These are phyloP conservation scores for Acleris sparsana DNA, from an alignment of 2,888 invertebrate genomes.

Conservation along the genomic window DNA sequence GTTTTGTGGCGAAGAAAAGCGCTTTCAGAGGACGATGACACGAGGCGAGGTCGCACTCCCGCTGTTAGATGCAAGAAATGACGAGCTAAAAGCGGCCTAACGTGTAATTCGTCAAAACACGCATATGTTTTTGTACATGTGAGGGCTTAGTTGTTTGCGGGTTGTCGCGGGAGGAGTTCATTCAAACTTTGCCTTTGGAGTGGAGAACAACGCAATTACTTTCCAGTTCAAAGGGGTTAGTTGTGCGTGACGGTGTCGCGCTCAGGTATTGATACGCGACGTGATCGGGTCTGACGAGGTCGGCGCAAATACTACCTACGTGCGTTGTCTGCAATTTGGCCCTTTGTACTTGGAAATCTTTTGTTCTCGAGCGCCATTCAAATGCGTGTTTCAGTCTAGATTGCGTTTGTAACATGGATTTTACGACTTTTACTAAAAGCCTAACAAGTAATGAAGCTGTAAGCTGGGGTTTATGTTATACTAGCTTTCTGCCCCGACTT, in stretches of 20 bases:
- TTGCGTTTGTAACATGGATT: conserved; percentile 32
- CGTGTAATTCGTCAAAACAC: conserved; percentile 76
- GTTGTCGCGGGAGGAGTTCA: conserved; percentile 50
- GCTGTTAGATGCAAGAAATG: conserved; percentile 76
- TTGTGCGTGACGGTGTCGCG: conserved; percentile 50
- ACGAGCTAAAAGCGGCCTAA: conserved; percentile 75
- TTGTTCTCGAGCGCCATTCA: conserved; percentile 27
- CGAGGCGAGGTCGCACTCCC: conserved; percentile 81
- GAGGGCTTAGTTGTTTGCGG: conserved; percentile 49
- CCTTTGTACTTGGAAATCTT: conserved; percentile 31
- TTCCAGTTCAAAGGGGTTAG: conserved; percentile 58
- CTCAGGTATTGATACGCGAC: conserved; percentile 37
- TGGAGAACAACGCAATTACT: conserved; percentile 63
- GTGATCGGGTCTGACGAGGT: conserved; percentile 34
- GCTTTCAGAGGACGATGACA: conserved; percentile 84
- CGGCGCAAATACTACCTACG: conserved; percentile 20
- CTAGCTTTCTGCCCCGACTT: too few species aligned
- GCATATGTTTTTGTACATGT: conserved; percentile 42
- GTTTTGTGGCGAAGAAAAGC: conserved; percentile 82
- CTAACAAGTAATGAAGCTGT: neutral
- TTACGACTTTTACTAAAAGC: conserved; percentile 28
- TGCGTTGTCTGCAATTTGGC: conserved; percentile 32
- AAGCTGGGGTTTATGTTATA: too few species aligned
- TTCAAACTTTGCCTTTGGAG: conserved; percentile 55
- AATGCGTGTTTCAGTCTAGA: conserved; percentile 25